A percentile compares a stretch with the other conserved stretches of the same genome.
Conservation (phyloP, 2,797 vertebrate species). For the Sitta carolinensis region DNA sequence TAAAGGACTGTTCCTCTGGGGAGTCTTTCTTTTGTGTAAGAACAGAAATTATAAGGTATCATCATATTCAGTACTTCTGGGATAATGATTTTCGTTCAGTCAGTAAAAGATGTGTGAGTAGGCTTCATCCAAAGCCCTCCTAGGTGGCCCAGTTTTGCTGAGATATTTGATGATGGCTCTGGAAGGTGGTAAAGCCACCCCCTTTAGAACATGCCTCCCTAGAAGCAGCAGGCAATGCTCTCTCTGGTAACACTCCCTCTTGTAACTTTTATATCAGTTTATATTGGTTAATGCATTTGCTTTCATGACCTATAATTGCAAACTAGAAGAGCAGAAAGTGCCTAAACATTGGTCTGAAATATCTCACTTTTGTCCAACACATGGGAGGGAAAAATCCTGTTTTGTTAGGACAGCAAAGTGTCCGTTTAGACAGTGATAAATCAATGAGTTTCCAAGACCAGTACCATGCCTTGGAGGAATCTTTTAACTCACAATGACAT, state of each 20-base stretch:
- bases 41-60: not conserved
- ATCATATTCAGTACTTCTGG: not conserved
- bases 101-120: not conserved
- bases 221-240: not conserved
- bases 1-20: not conserved
- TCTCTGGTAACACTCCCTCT: not conserved
- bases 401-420: not conserved
- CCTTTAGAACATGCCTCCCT: not conserved
- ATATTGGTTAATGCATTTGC: not conserved
- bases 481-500: not conserved
- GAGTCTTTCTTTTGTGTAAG: not conserved
- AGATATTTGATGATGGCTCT: not conserved
- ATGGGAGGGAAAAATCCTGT: not conserved
- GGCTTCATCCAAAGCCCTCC: not conserved
- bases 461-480: not conserved
- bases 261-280: not conserved
- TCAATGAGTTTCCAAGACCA: not conserved
- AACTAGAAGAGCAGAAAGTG: not conserved
- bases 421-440: not conserved
- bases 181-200: not conserved
- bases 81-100: not conserved
- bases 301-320: not conserved
- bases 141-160: not conserved
- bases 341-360: not conserved
- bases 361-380: not conserved